Evolutionary conservation across 2,797 vertebrate genomes (phyloP), one percentile per base, ranked within the genome.

Genomic region (Coranthus polyacanthus): DNA sequence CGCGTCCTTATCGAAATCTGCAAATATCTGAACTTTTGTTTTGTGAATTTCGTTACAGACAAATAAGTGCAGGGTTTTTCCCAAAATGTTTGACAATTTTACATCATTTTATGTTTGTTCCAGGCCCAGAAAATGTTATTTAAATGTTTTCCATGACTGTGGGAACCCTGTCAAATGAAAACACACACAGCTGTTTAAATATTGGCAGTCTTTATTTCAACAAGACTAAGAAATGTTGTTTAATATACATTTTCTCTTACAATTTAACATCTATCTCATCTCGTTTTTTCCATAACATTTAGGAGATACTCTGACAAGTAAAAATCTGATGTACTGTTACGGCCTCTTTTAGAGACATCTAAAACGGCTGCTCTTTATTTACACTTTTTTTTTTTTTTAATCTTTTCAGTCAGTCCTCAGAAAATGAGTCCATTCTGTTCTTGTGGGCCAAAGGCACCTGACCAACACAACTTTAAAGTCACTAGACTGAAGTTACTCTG

Each of bases 151-250:
- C 6, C 22, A 24, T n/a, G n/a, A n/a, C n/a, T n/a, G n/a, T n/a
- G n/a, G n/a, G n/a, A n/a, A 6, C 6, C 22, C 22, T 24, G 22
- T 24, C 26, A 29, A 85, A 74, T 22, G 41, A 60, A 29, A 60
- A 68, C 49, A 72, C 29, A 50, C 68, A 85, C 71, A 74, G 63
- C 26, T 4, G 32, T 57, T 90, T 93, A 94, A 95, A 94, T 94
- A 94, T 94, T 90, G 92, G 88, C 90, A 93, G 93, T 94, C 93
- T 94, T 94, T 95, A 95, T 94, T 95, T 93, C 75, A 90, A 90
- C 90, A 94, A 94, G 94, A 94, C 93, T 93, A 91, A 85, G 88
- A 93, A 92, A 93, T 87, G 90, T 90, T 92, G 89, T 93, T 93
- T 93, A 92, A 94, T 93, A 94, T 93, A 94, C 90, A 90, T 89